Evolutionary conservation across 2,888 invertebrate genomes (phyloP).

Genomic region (Sarcophaga variegata): DNA sequence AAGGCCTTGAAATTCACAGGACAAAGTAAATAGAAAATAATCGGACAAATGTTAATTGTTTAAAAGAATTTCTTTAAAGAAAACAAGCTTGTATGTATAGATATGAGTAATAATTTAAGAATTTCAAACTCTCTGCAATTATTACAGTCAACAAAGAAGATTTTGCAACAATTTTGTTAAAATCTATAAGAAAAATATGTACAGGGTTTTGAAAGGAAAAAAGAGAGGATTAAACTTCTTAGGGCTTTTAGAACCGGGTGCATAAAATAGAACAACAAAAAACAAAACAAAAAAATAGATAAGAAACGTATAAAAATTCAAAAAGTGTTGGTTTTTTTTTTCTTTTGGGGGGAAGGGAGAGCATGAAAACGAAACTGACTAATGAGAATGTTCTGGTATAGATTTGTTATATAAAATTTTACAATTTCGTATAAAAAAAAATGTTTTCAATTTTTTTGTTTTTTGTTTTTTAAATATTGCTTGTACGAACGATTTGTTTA

Average conservation of each 20-base stretch:
- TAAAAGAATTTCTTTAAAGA: too few species aligned
- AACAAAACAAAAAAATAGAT: slow-evolving; percentile 4
- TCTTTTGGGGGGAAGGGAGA: neutral
- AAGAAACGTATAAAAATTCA: neutral
- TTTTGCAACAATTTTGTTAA: too few species aligned
- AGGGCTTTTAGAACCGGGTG: slow-evolving; percentile 21
- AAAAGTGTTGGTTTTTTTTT: slow-evolving; percentile 22
- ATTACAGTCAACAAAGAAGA: too few species aligned
- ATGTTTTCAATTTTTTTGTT: slow-evolving; percentile 37
- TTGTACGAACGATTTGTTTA: slow-evolving; percentile 69
- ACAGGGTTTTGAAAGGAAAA: too few species aligned
- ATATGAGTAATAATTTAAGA: too few species aligned
- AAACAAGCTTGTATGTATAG: too few species aligned
- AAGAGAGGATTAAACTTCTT: too few species aligned
- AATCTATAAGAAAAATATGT: too few species aligned
- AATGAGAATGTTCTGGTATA: slow-evolving; percentile 59
- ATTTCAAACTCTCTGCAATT: too few species aligned
- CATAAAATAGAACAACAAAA: slow-evolving; percentile 16
- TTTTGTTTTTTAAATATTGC: slow-evolving; percentile 56
- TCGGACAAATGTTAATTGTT: too few species aligned
- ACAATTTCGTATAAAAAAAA: slow-evolving; percentile 48
- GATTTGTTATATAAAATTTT: slow-evolving; percentile 38
- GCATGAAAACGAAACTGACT: slow-evolving; percentile 55
- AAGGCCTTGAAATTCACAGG: too few species aligned
- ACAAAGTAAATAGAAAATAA: too few species aligned